Conservation (phyloP, 2,113 vertebrate genomes). For the Apteryx owenii region DNA sequence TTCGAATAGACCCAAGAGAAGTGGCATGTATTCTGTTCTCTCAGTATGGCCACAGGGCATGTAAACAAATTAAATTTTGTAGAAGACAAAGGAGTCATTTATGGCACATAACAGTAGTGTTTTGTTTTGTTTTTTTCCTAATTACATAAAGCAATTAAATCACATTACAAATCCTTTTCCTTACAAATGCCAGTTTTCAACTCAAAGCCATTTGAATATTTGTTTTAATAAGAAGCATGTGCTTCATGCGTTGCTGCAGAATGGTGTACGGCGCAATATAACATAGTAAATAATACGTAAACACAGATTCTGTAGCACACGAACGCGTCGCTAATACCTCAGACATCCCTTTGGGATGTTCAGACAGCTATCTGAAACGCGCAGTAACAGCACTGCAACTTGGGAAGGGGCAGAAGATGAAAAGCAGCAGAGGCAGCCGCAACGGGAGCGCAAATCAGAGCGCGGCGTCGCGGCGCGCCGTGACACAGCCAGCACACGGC, state of each 20-base stretch:
- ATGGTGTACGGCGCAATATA: not conserved
- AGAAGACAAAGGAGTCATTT: slow-evolving; percentile 36
- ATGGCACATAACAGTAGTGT: not conserved
- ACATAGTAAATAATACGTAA: not conserved
- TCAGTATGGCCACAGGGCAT: slow-evolving; percentile 1
- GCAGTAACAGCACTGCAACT: not conserved
- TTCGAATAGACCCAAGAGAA: not conserved
- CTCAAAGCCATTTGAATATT: not conserved
- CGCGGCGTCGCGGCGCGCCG: not conserved
- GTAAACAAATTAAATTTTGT: slow-evolving; percentile 38
- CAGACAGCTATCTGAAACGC: not conserved
- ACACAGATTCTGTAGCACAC: not conserved
- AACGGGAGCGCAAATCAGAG: not conserved
- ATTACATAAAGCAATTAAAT: slow-evolving; percentile 46
- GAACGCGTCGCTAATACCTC: not conserved
- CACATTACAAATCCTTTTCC: not conserved
- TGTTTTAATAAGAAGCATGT: not conserved
- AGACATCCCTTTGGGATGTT: not conserved
- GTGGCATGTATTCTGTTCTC: slow-evolving; percentile 3
- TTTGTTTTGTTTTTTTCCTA: slow-evolving; percentile 8
- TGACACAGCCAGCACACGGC: fast-evolving
- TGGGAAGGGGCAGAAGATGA: not conserved
- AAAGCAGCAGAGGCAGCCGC: not conserved
- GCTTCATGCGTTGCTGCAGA: not conserved
- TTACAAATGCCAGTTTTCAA: not conserved